Evolutionary conservation across 1,140 invertebrate species (phyloP), one percentile per base, ranked within the genome.

Genomic region (Tribolium madens): DNA sequence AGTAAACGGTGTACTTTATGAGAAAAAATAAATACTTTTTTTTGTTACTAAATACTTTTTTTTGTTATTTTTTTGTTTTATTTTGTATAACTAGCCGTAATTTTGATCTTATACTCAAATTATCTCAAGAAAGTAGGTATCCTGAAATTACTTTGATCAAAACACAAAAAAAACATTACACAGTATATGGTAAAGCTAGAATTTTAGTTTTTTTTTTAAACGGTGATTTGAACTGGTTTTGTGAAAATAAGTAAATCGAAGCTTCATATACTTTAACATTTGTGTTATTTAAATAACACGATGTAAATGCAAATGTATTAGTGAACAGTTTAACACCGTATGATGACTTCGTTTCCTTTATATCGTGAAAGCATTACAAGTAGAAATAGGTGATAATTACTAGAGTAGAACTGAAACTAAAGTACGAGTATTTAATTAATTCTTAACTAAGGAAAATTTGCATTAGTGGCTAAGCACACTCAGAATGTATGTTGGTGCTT

Each of bases 361-460:
- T 42, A 42, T 42, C 48, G 48, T 50, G 48, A 50, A 50, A 50
- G 48, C 48, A 50, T 50, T 14, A 13, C 3, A 50, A 50, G 6
- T 50, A 14, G 48, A 42, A 42, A 17, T 50, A 50, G 15, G 48
- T 50, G 6, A 15, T 50, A 50, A 50, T 50, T 15, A 50, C 15
- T 50, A 50, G 48, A 50, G 48, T 50, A 50, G 48, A 50, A 50
- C 48, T 14, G 48, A 17, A 50, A 50, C 12, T 50, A 50, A 50
- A 15, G 48, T 14, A n/a, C 36, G n/a, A 42, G n/a, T 7, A 42
- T 7, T 42, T 42, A 42, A 42, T 42, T 42, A 42, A 9, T 42
- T 42, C 36, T 42, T n/a, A 2, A 42, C 36, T 9, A 42, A 42
- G 36, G 36, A 42, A 42, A 42, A 42, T 42, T 42, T 10, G 2